phyloP scores from a whole-genome alignment of 2,113 vertebrate species.

The Myotis yumanensis region DNA sequence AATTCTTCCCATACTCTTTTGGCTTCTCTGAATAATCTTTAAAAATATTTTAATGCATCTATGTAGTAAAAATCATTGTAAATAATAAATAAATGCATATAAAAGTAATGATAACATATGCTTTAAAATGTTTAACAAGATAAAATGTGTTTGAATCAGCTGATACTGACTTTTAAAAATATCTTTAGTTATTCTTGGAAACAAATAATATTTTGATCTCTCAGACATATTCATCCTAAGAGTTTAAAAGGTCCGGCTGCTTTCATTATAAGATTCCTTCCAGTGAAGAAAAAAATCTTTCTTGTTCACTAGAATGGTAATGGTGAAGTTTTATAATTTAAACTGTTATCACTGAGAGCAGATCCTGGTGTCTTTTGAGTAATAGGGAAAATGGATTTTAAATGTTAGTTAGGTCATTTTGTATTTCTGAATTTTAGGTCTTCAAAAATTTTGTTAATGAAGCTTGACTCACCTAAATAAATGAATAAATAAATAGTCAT shows the following conservation, averaged over 20 bases:
- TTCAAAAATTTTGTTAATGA: conserved; percentile 4
- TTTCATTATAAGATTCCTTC: conserved; percentile 5
- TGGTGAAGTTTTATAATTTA: conserved; percentile 1
- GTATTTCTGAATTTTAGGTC: background rate
- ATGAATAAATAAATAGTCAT: background rate
- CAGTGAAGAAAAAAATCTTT: background rate
- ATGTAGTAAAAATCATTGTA: background rate
- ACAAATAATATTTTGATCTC: conserved; percentile 7
- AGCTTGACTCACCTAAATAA: background rate
- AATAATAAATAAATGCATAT: conserved; percentile 43
- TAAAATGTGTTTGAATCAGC: background rate
- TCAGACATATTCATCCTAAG: conserved; percentile 18
- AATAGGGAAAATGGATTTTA: background rate
- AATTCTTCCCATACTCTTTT: conserved; percentile 21
- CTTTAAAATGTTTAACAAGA: conserved; percentile 31
- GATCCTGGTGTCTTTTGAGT: background rate
- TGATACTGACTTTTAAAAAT: background rate
- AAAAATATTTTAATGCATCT: background rate
- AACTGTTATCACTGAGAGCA: background rate
- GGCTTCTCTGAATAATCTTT: conserved; percentile 38
- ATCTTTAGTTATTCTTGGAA: conserved; percentile 19
- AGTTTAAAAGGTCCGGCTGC: background rate
- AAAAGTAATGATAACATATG: background rate
- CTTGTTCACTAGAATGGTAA: background rate
- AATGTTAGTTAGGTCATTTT: background rate